Base-by-base conservation (phyloP, 2,113 vertebrate genomes). In the Marmota flaviventris region DNA sequence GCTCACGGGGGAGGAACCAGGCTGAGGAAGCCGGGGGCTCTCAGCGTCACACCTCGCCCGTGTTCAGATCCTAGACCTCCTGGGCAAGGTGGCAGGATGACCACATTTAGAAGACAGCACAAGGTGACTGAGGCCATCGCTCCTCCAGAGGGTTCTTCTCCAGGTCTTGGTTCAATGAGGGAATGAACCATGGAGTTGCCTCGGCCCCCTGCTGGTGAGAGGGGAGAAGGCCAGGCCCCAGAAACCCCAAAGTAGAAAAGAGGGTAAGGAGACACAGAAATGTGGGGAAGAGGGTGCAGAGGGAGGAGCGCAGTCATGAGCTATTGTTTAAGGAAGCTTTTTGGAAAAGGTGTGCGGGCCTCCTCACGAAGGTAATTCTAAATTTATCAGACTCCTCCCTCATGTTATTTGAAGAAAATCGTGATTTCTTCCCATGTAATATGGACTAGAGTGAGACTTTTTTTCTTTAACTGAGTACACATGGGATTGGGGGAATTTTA, bases 201-300 rank as follows among this genome's bases (percentile, higher is more conserved):
- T 79, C 0, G 84, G 70, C 96, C 75, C 75, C 89, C 97, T 95
- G 92, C 93, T 95, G 96, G 91, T 79, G 27, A 78, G 13, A 86
- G 58, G 27, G 9, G 58, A 61, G 87, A 63, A 65, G 2, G 56
- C 27, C 73, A 42, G 56, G 11, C 8, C 37, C 58, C 70, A 45
- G 56, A n/a, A 73, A 92, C 48, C 39, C 13, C 85, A 39, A 70
- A 79, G 10, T 13, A 75, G 81, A 13, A 42, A 24, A 83, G 32
- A 51, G 94, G 53, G 14, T 48, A 72, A 87, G n/a, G 16, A 81
- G 37, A 48, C 11, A 14, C 12, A 7, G 10, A 65, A 72, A 56
- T n/a, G 20, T 82, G 45, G 34, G 63, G 58, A 58, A 61, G 9
- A 20, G 32, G 25, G 39, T 34, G 17, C 7, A 16, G 2, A 16